Base-by-base conservation (phyloP, 2,888 invertebrate species). In the Meteorus cinctellus region DNA sequence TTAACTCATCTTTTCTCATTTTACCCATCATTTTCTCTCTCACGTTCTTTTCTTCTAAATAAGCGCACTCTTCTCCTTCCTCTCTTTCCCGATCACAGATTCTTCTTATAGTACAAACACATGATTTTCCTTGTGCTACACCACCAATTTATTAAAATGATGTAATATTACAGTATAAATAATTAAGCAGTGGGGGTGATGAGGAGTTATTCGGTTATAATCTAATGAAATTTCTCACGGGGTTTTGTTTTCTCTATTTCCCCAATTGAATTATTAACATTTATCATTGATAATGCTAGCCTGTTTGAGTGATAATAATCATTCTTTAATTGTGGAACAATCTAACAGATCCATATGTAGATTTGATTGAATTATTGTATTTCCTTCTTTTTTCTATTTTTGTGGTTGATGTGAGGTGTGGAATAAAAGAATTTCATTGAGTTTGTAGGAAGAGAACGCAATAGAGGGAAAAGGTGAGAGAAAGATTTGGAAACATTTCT, bases 21-120 rank as follows among this genome's bases (percentile, higher is more conserved):
- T 24, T 8, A 31, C 27, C 8, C 8, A 31, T 62, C 71, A 36
- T 71, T 63, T n/a, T 71, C 62, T 71, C 36, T 62, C 27, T 62
- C 45, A n/a, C 10, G n/a, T 41, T 27, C 48, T 41, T 36, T 48
- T 48, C 19, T 62, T 48, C 5, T 70, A 8, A 36, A n/a, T 27
- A 27, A n/a, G 24, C 59, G 10, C 19, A 12, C 29, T 60, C 27
- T 34, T 70, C 70, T 70, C 36, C 36, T 48, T 51, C 48, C 62
- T 27, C 14, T 31, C 14, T 14, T 31, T 27, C 14, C 27, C 5
- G 2, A 2, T 5, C 31, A 29, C 14, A 4, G 1, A 31, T n/a
- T 1, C 6, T 19, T n/a, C 41, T n/a, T 4, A 19, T 41, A 6
- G 10, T 8, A 34, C 24, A 5, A 19, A 31, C 55, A 19, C 55